Percentiles rank a stretch among this genome's conserved stretches.
phyloP scores from a whole-genome alignment of 2,888 invertebrate genomes.

The Cheilosia scutellata region DNA sequence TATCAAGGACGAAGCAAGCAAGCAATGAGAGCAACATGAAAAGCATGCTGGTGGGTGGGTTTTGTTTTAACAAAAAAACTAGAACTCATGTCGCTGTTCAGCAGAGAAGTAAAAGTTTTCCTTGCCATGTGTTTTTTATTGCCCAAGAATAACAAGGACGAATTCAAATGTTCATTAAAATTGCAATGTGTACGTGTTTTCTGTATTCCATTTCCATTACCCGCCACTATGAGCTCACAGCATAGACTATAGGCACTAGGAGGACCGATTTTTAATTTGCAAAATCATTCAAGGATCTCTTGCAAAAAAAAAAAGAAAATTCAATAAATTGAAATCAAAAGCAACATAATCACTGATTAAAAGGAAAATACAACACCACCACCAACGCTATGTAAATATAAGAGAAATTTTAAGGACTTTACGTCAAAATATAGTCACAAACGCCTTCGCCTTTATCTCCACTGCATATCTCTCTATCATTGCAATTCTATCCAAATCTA shows the following conservation, averaged over 20 bases:
- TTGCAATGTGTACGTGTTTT: constrained; percentile 68
- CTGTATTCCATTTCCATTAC: constrained; percentile 48
- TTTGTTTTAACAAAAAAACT: background rate
- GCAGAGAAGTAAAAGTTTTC: constrained; percentile 53
- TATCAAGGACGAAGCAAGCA: constrained; percentile 63
- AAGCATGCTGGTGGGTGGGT: background rate
- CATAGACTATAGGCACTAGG: background rate
- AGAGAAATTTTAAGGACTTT: background rate
- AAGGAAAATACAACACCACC: constrained; percentile 23
- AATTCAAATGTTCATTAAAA: constrained; percentile 75
- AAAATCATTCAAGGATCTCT: constrained; percentile 65
- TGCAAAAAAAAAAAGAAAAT: constrained; percentile 36
- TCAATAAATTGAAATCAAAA: constrained; percentile 69
- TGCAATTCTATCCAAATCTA: constrained; percentile 27
- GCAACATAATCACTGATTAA: constrained; percentile 63
- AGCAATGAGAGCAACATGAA: background rate
- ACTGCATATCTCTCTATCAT: background rate
- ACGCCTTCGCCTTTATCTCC: background rate
- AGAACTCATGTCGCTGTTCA: constrained; percentile 41
- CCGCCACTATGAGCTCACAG: background rate
- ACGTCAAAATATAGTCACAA: background rate
- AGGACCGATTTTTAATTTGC: constrained; percentile 62
- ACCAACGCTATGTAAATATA: background rate
- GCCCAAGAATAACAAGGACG: constrained; percentile 73
- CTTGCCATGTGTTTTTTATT: constrained; percentile 59